Conservation (phyloP, 2,113 vertebrate genomes). For the Tichodroma muraria region DNA sequence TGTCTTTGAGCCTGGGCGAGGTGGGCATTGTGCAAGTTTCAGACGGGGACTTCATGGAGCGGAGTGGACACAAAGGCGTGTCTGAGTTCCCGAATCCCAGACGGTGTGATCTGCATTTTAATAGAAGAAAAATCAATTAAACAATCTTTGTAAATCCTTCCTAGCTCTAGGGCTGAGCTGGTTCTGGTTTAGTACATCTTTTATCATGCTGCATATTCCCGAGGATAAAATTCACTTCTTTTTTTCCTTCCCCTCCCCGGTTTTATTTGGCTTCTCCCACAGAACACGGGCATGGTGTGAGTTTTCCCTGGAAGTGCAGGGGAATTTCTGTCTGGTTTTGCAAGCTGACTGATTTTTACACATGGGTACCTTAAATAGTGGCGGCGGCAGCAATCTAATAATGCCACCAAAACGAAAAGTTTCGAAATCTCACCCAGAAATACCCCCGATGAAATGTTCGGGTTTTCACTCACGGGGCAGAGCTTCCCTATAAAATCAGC, state of each 20-base stretch:
- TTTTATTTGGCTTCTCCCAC: too few relatives aligned
- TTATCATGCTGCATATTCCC: not conserved
- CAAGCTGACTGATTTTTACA: not conserved
- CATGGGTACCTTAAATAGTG: not conserved
- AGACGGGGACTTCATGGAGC: constrained; percentile 72
- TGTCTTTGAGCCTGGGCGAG: constrained; percentile 57
- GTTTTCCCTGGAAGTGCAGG: not conserved
- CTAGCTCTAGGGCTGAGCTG: not conserved
- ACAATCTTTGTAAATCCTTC: constrained; percentile 66
- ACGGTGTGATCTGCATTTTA: constrained; percentile 76
- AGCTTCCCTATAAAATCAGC: not conserved
- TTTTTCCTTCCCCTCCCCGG: too few relatives aligned
- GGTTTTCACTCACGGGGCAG: not conserved
- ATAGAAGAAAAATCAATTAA: constrained; percentile 77
- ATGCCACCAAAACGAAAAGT: not conserved
- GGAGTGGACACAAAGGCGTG: constrained; percentile 72
- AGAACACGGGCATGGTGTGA: rapidly evolving
- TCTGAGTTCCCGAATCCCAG: constrained; percentile 71
- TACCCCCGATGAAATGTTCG: rapidly evolving
- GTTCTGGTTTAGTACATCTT: constrained; percentile 28
- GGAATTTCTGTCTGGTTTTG: not conserved
- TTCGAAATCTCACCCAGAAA: not conserved
- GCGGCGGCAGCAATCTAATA: not conserved
- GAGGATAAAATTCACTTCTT: not conserved
- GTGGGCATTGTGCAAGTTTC: constrained; percentile 67